Conservation (phyloP, 2,797 vertebrate genomes). For the Podarcis siculus region DNA sequence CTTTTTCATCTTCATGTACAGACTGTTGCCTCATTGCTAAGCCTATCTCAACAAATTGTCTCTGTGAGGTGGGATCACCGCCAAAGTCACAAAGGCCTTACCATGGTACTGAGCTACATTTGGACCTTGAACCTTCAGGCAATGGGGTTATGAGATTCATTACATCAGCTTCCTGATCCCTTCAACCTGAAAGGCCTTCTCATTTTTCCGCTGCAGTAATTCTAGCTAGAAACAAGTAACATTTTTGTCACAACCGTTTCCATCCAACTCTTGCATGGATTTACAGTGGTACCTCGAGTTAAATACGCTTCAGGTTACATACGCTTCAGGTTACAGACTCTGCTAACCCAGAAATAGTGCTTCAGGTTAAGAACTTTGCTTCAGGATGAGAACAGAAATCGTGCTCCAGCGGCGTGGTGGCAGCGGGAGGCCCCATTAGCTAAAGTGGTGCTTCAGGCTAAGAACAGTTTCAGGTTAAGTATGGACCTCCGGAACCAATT, state of each 20-base stretch:
- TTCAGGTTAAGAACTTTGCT: too few relatives aligned
- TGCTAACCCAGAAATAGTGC: too few relatives aligned
- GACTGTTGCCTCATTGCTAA: not conserved
- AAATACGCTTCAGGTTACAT: too few relatives aligned
- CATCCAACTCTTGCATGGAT: not conserved
- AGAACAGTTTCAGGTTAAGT: too few relatives aligned
- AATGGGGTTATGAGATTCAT: constrained; percentile 30
- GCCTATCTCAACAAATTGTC: not conserved
- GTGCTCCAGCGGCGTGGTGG: fast-evolving
- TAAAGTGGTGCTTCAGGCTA: too few relatives aligned
- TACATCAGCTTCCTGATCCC: constrained; percentile 14
- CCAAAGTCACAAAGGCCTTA: constrained; percentile 20
- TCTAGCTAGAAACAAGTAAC: not conserved
- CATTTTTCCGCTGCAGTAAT: constrained; percentile 52
- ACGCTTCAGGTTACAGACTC: too few relatives aligned
- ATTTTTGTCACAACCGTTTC: constrained; percentile 49
- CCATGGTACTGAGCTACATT: not conserved
- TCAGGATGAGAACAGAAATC: too few relatives aligned
- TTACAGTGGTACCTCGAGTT: not conserved
- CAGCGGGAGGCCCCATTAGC: too few relatives aligned
- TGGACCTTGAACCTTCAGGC: not conserved
- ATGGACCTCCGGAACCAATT: too few relatives aligned
- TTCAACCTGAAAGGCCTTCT: constrained; percentile 3
- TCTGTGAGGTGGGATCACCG: constrained; percentile 32
- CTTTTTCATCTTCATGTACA: constrained; percentile 1